Base-by-base conservation (phyloP, 2,113 vertebrate genomes). In the Cryptomyrus ogoouensis region DNA sequence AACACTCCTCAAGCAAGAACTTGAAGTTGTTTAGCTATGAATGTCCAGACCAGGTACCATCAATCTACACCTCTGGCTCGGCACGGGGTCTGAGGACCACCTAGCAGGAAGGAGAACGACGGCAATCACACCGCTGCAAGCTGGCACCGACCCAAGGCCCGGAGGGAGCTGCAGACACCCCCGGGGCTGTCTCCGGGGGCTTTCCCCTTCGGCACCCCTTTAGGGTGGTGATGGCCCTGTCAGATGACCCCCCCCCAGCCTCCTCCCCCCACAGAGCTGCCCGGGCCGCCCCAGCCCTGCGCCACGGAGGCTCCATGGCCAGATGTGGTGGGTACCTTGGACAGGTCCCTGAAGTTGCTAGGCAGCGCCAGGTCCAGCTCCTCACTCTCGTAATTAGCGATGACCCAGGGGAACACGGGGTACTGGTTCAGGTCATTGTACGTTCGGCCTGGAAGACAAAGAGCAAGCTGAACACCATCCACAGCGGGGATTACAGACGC, bases 281-380 rank as follows among this genome's bases (percentile, higher is more conserved):
- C 12, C 3, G 49, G 49, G 13, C 13, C 49, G 3, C 47, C 10
- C 47, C 2, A 49, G 47, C 47, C 47, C 47, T 49, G 49, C 49
- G 2, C 12, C 15, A 5, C 15, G 50, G 50, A 53, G 50, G 15
- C 50, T 19, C 50, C 50, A 52, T 52, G 0, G 13, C 13, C 50
- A 52, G 50, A 52, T 52, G 50, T 52, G 50, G 13, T 17, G 53
- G 52, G 17, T 95, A 99, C 98, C 97, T 99, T 99, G 90, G 98
- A 99, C 90, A 99, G 96, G 95, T 99, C 98, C 95, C 98, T 97
- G 95, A 97, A 99, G 95, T 99, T 99, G 96, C 98, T 99, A 70
- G 98, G 98, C 92, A 99, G 95, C 15, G 98, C 99, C 91, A 99
- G 96, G 95, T 99, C 98, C 94, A 99, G 92, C 90, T 98, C 97